Conservation (phyloP, 2,113 vertebrate genomes). For the Saccopteryx bilineata region DNA sequence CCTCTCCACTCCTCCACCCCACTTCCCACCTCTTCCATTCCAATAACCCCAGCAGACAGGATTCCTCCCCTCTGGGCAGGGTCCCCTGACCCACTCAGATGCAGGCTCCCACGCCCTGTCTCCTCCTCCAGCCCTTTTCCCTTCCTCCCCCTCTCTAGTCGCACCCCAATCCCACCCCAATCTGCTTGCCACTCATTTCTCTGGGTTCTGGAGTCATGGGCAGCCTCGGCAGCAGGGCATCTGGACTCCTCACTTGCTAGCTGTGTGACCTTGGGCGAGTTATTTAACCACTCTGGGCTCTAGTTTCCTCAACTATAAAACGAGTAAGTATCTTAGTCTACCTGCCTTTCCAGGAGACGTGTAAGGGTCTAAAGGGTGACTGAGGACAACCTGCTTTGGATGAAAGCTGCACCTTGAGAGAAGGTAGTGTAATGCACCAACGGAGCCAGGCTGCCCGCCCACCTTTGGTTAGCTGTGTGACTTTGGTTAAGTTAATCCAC, state of each 20-base stretch:
- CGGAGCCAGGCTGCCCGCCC: not conserved
- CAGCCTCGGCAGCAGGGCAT: not conserved
- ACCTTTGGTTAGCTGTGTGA: not conserved
- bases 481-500: slow-evolving; percentile 2
- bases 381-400: not conserved
- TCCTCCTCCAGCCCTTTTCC: not conserved
- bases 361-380: not conserved
- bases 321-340: not conserved
- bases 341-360: not conserved
- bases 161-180: not conserved
- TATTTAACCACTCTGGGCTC: not conserved
- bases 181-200: not conserved
- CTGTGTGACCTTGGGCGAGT: slow-evolving; percentile 43
- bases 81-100: slow-evolving; percentile 15
- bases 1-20: not conserved
- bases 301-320: slow-evolving; percentile 13
- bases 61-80: slow-evolving; percentile 14
- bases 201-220: not conserved
- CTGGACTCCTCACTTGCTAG: not conserved
- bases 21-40: not conserved
- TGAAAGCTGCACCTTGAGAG: not conserved
- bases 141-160: not conserved
- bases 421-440: not conserved
- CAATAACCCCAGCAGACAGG: not conserved
- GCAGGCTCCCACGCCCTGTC: not conserved